These are phyloP conservation scores for Ammodytes marinus DNA, from an alignment of 2,113 vertebrate species.

Conservation along the genomic window DNA sequence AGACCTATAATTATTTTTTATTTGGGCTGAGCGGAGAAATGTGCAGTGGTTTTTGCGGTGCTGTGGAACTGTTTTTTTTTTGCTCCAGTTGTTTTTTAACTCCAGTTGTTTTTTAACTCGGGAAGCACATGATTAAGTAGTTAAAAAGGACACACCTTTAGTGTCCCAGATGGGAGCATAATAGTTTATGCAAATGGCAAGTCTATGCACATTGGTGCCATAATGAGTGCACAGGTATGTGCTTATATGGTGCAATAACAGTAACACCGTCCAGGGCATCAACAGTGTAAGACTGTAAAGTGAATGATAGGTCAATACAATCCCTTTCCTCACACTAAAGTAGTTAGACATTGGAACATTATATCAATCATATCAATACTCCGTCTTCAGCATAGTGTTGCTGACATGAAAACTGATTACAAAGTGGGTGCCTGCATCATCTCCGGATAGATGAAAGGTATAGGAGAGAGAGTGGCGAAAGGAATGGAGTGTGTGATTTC, in stretches of 20 bases:
- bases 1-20: not conserved
- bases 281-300: not conserved
- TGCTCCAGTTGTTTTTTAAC: not conserved
- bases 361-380: not conserved
- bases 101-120: not conserved
- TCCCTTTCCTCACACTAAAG: not conserved
- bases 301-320: not conserved
- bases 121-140: not conserved
- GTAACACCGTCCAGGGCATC: not conserved
- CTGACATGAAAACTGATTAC: not conserved
- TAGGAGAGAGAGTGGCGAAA: slow-evolving; percentile 25
- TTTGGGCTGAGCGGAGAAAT: not conserved
- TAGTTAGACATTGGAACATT: not conserved
- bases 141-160: slow-evolving; percentile 29
- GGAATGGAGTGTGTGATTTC: slow-evolving; percentile 36
- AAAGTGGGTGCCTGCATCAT: not conserved
- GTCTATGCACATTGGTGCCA: slow-evolving; percentile 52
- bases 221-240: slow-evolving; percentile 27
- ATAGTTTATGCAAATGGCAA: slow-evolving; percentile 23
- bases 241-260: not conserved
- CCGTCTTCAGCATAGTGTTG: not conserved
- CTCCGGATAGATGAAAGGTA: not conserved
- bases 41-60: not conserved
- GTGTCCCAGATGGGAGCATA: slow-evolving; percentile 17
- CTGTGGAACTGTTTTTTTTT: not conserved